A percentile compares a stretch with the other conserved stretches of the same genome.
Evolutionary conservation across 2,113 vertebrate species (phyloP).

Genomic region (Pollachius pollachius): DNA sequence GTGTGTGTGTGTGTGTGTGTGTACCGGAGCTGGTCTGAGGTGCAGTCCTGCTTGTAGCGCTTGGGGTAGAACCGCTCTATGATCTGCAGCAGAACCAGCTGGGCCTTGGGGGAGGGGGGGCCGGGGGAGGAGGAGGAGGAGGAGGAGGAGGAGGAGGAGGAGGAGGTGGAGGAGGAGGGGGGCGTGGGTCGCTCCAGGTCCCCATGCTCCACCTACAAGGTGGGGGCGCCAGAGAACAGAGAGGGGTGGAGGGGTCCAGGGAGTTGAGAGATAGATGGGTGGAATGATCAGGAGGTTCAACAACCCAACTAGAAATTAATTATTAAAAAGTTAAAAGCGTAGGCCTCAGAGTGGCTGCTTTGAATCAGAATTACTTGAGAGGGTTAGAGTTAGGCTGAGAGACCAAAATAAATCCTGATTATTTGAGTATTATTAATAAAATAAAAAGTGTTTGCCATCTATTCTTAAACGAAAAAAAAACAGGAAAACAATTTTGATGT

Average conservation of each 20-base stretch:
- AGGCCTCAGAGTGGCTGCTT: too few relatives aligned
- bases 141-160: too few relatives aligned
- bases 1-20: not conserved
- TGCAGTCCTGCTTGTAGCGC: constrained; percentile 80
- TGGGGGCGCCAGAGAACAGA: not conserved
- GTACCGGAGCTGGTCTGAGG: constrained; percentile 80
- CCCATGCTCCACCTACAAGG: constrained; percentile 79
- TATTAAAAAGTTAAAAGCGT: too few relatives aligned
- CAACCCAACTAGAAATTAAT: too few relatives aligned
- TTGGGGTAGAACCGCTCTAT: constrained; percentile 87
- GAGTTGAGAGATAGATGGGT: not conserved
- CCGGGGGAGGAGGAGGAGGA: constrained; percentile 1
- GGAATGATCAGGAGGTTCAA: too few relatives aligned
- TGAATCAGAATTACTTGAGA: too few relatives aligned
- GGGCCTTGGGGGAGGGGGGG: constrained; percentile 73
- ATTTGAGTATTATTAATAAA: too few relatives aligned
- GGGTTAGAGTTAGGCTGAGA: too few relatives aligned
- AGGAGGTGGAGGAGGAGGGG: constrained; percentile 54
- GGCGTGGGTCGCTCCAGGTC: constrained; percentile 76
- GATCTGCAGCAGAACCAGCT: constrained; percentile 81
- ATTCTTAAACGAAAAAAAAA: too few relatives aligned
- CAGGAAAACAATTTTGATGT: too few relatives aligned
- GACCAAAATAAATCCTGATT: too few relatives aligned
- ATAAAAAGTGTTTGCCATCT: too few relatives aligned
- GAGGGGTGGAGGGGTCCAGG: not conserved